Evolutionary conservation across 2,888 invertebrate species (phyloP).

Genomic region (Chymomyza caudatula): DNA sequence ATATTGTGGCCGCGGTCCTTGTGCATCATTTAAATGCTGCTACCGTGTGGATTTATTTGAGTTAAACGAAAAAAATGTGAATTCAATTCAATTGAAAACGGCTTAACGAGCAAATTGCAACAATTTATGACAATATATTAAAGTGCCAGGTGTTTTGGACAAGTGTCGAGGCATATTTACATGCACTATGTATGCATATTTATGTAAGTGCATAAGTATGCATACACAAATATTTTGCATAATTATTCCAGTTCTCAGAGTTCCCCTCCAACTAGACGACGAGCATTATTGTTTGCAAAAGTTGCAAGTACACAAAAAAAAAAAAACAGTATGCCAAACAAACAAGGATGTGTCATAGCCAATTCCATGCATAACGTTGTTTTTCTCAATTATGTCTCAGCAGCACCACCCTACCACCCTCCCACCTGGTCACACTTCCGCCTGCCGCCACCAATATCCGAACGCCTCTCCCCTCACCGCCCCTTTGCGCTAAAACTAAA

Average conservation of each 20-base stretch:
- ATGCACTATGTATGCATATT: not conserved
- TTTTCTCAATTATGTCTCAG: too few species aligned
- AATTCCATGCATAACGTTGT: too few species aligned
- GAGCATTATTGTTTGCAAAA: too few species aligned
- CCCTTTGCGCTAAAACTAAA: not conserved
- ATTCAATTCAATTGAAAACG: not conserved
- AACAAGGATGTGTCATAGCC: too few species aligned
- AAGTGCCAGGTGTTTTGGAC: not conserved
- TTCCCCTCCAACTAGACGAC: too few species aligned
- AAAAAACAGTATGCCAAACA: too few species aligned
- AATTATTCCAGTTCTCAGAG: too few species aligned
- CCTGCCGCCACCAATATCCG: not conserved
- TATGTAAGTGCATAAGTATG: not conserved
- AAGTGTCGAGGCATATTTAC: not conserved
- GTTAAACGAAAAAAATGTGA: not conserved
- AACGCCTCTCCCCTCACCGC: not conserved
- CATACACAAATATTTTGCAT: not conserved
- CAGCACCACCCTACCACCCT: too few species aligned
- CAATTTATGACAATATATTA: not conserved
- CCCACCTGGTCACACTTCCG: too few species aligned
- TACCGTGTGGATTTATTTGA: not conserved
- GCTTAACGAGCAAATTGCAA: conserved; percentile 2
- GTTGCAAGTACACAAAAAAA: too few species aligned
- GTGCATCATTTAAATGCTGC: not conserved
- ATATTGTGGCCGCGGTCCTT: not conserved